Conservation (phyloP, 1,140 invertebrate species). For the Hormaphis cornu region DNA sequence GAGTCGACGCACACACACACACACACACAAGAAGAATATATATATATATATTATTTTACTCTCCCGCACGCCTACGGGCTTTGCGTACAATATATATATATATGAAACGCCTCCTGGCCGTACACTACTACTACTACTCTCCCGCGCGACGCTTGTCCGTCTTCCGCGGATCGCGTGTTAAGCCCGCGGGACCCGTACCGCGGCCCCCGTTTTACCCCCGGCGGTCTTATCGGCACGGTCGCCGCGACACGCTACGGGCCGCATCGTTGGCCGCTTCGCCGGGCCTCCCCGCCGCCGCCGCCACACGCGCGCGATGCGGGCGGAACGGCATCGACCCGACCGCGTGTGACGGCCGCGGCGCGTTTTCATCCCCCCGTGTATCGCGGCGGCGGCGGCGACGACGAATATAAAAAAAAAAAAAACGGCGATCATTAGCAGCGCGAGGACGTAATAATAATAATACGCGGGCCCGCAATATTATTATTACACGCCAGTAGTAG, state of each 20-base stretch:
- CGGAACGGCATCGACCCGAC: conserved; percentile 22
- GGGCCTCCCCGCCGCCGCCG: neutral
- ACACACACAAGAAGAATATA: neutral
- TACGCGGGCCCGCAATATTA: no score
- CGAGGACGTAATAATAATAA: no score
- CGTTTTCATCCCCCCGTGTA: neutral
- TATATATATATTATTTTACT: conserved; percentile 14
- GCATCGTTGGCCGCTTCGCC: neutral
- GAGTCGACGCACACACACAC: neutral
- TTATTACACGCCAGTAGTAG: no score
- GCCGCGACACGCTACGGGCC: conserved; percentile 15
- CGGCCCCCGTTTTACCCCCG: conserved; percentile 22
- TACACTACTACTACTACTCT: no score
- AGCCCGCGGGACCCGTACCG: conserved; percentile 26
- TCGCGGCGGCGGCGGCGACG: no score
- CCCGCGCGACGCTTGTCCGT: conserved; percentile 22
- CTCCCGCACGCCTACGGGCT: conserved; percentile 18
- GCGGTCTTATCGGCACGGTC: conserved; percentile 27
- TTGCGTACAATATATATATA: neutral
- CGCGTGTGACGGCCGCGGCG: conserved; percentile 30
- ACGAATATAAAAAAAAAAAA: no score
- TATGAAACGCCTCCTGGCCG: neutral
- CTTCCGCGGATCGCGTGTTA: conserved; percentile 31
- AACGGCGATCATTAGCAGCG: no score
- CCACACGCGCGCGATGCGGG: neutral